A percentile compares a stretch with the other conserved stretches of the same genome.
These are phyloP conservation scores for Nephrotoma flavescens DNA, from an alignment of 2,888 invertebrate genomes.

Conservation along the genomic window DNA sequence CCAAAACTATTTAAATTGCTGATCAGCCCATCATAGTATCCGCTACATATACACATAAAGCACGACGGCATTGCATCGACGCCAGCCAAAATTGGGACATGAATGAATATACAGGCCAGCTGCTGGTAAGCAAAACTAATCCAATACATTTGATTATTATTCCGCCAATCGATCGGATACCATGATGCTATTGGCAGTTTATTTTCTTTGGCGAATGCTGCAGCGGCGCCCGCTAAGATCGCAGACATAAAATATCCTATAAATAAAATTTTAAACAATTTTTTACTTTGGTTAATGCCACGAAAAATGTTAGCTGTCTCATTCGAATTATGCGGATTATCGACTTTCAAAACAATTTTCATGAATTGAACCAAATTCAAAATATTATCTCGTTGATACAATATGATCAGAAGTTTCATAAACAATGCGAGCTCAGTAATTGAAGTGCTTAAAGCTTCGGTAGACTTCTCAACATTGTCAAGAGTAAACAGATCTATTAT, in stretches of 20 bases:
- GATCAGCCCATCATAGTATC: neutral
- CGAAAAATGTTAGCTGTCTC: neutral
- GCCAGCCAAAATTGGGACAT: neutral
- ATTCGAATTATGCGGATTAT: neutral
- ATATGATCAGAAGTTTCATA: neutral
- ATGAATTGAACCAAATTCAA: neutral
- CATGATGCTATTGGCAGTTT: constrained; percentile 4
- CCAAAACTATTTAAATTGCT: neutral
- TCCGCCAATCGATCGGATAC: constrained; percentile 8
- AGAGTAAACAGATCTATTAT: neutral
- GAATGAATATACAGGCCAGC: neutral
- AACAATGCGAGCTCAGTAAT: neutral
- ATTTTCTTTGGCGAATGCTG: neutral
- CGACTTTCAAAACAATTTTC: neutral
- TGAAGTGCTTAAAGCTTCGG: neutral
- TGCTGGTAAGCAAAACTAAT: neutral
- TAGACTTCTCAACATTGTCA: neutral
- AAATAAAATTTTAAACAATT: neutral
- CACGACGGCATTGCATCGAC: neutral
- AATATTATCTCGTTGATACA: neutral
- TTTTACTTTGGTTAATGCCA: neutral
- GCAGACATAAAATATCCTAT: neutral
- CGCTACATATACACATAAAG: neutral
- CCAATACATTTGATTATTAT: constrained; percentile 2
- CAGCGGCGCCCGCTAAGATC: neutral